Percentiles rank a stretch among this genome's conserved stretches.
Conservation (phyloP, 2,797 vertebrate genomes). For the Mionectes olivaceus region DNA sequence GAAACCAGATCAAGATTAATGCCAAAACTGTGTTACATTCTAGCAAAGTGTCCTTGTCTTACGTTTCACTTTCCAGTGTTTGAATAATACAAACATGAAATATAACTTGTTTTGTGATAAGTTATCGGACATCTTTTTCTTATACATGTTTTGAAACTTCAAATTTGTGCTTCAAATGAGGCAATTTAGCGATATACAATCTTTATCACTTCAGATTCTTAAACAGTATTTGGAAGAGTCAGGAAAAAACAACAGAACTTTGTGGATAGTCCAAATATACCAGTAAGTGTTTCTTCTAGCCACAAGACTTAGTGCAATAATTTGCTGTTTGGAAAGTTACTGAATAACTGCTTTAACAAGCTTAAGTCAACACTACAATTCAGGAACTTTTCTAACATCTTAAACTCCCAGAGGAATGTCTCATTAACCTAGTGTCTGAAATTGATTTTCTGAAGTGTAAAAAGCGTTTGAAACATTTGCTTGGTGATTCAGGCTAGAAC, state of each 20-base stretch:
- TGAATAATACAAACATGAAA: neutral
- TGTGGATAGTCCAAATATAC: neutral
- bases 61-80: neutral
- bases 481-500: neutral
- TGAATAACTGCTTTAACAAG: neutral
- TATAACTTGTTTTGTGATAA: neutral
- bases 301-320: neutral
- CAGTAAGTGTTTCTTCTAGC: neutral
- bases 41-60: neutral
- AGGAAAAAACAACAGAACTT: neutral
- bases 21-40: neutral
- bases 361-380: neutral
- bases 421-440: slow-evolving; percentile 5
- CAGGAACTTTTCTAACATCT: neutral
- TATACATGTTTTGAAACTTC: neutral
- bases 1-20: neutral
- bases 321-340: neutral
- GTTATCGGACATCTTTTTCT: neutral
- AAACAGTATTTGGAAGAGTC: neutral
- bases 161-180: neutral
- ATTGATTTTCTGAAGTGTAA: slow-evolving; percentile 8
- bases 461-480: neutral
- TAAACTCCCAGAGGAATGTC: neutral
- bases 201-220: neutral
- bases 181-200: neutral